Percentiles rank a stretch among this genome's conserved stretches.
phyloP scores from a whole-genome alignment of 2,113 vertebrate genomes.

The Typhlomys cinereus region DNA sequence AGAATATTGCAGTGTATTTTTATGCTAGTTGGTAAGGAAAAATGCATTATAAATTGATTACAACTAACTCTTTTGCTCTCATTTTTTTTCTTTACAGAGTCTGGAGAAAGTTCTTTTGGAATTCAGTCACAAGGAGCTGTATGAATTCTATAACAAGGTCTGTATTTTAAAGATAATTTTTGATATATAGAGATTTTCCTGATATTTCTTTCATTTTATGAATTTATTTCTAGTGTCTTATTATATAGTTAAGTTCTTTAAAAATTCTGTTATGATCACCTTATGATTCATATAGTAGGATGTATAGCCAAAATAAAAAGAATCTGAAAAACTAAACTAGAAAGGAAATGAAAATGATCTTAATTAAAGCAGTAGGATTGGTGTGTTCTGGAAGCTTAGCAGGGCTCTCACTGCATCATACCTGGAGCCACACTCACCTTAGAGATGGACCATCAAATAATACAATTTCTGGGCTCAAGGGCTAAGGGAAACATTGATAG shows the following conservation, averaged over 20 bases:
- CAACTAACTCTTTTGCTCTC: background rate
- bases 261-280: constrained; percentile 72
- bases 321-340: constrained; percentile 74
- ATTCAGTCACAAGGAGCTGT: constrained; percentile 94
- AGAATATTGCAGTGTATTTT: background rate
- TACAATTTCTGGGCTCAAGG: background rate
- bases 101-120: constrained; percentile 93
- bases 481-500: constrained; percentile 32
- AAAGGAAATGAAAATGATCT: constrained; percentile 60
- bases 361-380: constrained; percentile 60
- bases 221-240: constrained; percentile 54
- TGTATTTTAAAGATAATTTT: constrained; percentile 77
- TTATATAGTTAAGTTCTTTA: constrained; percentile 47
- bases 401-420: constrained; percentile 32
- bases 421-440: background rate
- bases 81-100: constrained; percentile 84
- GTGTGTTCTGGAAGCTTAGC: constrained; percentile 69
- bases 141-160: constrained; percentile 98
- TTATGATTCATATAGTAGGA: constrained; percentile 72
- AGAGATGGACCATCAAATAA: background rate
- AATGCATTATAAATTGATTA: background rate
- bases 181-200: constrained; percentile 39
- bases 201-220: constrained; percentile 45
- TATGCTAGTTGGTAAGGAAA: background rate
- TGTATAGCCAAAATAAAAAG: constrained; percentile 62